Conservation (phyloP, 2,113 vertebrate species). For the Sinocyclocheilus anophthalmus region DNA sequence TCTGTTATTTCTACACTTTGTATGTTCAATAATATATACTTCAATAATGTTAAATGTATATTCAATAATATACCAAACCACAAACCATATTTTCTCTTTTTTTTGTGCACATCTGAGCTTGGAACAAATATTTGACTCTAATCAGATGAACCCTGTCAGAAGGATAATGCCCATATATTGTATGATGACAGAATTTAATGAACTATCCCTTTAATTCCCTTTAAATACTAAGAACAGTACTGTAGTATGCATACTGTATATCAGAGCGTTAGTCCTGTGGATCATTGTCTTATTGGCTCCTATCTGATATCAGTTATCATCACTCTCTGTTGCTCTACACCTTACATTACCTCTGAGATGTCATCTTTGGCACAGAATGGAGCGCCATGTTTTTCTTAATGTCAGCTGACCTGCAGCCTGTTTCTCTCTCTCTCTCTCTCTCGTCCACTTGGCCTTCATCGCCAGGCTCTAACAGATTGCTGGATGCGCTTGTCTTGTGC, state of each 20-base stretch:
- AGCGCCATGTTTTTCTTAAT: constrained; percentile 1
- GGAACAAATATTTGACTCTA: too few species aligned
- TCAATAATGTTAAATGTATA: too few species aligned
- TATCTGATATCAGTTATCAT: constrained; percentile 22
- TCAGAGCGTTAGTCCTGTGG: neutral
- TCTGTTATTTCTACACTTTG: too few species aligned
- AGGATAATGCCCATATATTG: too few species aligned
- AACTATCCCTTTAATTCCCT: neutral
- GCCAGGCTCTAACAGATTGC: constrained; percentile 13
- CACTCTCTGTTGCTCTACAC: neutral
- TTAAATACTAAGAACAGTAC: neutral
- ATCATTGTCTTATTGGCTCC: constrained; percentile 23
- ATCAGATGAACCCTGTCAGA: too few species aligned
- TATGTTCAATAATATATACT: too few species aligned
- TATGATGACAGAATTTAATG: neutral
- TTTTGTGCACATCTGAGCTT: too few species aligned
- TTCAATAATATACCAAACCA: too few species aligned
- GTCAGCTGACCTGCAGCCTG: constrained; percentile 54
- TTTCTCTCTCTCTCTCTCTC: neutral
- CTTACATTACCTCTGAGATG: constrained; percentile 25
- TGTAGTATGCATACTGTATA: neutral
- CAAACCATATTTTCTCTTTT: too few species aligned
- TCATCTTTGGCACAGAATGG: neutral
- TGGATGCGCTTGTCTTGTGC: constrained; percentile 7
- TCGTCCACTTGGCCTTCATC: neutral